A percentile compares a stretch with the other conserved stretches of the same genome.
Conservation (phyloP, 2,888 invertebrate species). For the Drosophila atroscutellata region DNA sequence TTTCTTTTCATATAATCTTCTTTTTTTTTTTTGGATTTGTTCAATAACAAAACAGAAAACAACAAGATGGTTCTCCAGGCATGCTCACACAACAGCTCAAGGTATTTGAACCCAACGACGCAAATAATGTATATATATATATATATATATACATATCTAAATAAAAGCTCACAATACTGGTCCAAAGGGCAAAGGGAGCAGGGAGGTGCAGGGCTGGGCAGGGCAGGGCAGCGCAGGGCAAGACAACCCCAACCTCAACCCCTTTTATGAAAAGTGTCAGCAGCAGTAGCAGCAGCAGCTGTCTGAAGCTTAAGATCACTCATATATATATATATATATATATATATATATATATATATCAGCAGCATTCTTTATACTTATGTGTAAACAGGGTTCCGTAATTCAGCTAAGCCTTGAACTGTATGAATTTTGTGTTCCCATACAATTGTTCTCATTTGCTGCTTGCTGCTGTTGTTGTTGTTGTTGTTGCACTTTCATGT, state of each 20-base stretch:
- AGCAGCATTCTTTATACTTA: conserved; percentile 6
- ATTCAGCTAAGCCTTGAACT: conserved; percentile 27
- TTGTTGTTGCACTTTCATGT: conserved; percentile 1
- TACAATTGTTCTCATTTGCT: conserved; percentile 7
- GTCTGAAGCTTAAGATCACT: conserved; percentile 39
- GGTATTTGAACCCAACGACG: conserved; percentile 71
- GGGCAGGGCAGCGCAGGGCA: conserved; percentile 1
- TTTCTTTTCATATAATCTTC: conserved; percentile 33
- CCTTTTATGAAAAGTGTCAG: conserved; percentile 35
- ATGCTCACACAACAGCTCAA: conserved; percentile 55
- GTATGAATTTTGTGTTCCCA: conserved; percentile 29
- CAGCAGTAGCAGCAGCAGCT: conserved; percentile 48
- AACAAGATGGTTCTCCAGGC: conserved; percentile 36
- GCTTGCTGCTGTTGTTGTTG: background rate
- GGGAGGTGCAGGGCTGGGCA: background rate
- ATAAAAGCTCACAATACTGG: conserved; percentile 24
- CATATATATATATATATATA: background rate
- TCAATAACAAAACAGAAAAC: conserved; percentile 57
- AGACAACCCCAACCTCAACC: conserved; percentile 35
- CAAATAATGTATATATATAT: conserved; percentile 33
- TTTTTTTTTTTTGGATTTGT: conserved; percentile 6
- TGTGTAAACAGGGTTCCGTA: conserved; percentile 4
- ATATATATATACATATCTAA: background rate
- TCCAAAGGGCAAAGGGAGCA: background rate
- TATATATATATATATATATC: background rate